Percentiles rank a stretch among this genome's conserved stretches.
Conservation (phyloP, 37 sponge, comb jelly and placozoan genomes). For the Diacarnus erythraeanus region DNA sequence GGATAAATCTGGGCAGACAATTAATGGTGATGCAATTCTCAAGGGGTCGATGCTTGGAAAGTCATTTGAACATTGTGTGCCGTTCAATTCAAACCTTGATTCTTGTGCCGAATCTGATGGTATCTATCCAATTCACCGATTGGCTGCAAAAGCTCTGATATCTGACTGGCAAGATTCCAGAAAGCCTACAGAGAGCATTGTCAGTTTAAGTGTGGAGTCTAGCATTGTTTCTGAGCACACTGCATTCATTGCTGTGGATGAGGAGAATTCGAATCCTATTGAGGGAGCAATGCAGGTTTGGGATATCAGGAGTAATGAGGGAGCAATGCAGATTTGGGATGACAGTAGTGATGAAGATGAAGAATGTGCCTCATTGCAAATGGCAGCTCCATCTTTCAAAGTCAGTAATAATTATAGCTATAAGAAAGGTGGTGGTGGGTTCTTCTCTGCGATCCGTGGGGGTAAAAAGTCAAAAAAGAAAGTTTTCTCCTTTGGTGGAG, state of each 20-base stretch:
- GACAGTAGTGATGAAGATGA: too few species aligned
- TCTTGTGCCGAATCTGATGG: background rate
- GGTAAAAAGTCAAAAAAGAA: background rate
- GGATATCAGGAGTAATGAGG: conserved; percentile 61
- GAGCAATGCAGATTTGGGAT: conserved; percentile 63
- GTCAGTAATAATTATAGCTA: too few species aligned
- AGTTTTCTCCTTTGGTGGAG: background rate
- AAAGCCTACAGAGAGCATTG: conserved; percentile 17
- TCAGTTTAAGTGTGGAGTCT: conserved; percentile 61
- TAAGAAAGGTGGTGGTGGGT: too few species aligned
- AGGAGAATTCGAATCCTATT: conserved; percentile 54
- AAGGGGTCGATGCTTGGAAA: conserved; percentile 42
- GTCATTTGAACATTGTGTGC: conserved; percentile 31
- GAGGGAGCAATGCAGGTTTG: conserved; percentile 59
- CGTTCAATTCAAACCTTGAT: conserved; percentile 6
- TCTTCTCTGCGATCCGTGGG: background rate
- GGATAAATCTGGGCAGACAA: background rate
- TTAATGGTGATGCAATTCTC: conserved; percentile 38
- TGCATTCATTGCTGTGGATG: conserved; percentile 75
- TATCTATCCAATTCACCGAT: conserved; percentile 61
- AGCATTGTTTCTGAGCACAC: conserved; percentile 70
- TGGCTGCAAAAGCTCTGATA: conserved; percentile 73
- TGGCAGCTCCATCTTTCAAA: too few species aligned
- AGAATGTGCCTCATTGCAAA: too few species aligned
- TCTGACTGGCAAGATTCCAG: conserved; percentile 33